Evolutionary conservation across 2,888 invertebrate genomes (phyloP).

Genomic region (Thalpophila matura): DNA sequence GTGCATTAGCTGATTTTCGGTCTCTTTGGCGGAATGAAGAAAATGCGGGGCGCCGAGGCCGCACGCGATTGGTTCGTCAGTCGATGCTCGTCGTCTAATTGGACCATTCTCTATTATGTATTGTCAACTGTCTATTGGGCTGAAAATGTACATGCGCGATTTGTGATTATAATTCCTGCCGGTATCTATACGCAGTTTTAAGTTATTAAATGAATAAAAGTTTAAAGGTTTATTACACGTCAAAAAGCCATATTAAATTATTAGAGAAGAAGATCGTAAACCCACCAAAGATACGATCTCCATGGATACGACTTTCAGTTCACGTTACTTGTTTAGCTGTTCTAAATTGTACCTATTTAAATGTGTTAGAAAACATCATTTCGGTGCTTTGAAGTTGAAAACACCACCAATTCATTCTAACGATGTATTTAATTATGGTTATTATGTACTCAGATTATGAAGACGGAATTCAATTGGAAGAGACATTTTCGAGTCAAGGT

Average conservation of each 20-base stretch:
- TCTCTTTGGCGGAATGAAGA: no score
- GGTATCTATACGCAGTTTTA: no score
- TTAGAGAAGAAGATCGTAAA: constrained; percentile 3
- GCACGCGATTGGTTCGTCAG: no score
- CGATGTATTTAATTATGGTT: constrained; percentile 19
- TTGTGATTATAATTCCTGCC: no score
- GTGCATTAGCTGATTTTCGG: no score
- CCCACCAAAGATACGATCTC: not conserved
- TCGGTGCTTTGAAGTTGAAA: constrained; percentile 13
- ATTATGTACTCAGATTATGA: constrained; percentile 77
- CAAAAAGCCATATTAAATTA: not conserved
- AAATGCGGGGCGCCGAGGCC: no score
- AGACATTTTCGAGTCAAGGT: constrained; percentile 81
- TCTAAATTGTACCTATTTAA: not conserved
- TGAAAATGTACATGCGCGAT: no score
- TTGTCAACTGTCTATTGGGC: no score
- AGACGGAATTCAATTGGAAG: constrained; percentile 76
- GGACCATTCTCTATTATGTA: no score
- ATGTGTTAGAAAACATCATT: constrained; percentile 13
- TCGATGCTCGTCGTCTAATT: no score
- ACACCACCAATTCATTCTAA: constrained; percentile 11
- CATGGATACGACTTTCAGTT: constrained; percentile 4
- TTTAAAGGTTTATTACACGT: not conserved
- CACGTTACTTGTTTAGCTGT: not conserved
- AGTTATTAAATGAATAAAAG: not conserved